Percentiles rank a stretch among this genome's conserved stretches.
These are phyloP conservation scores for Phaedon cochleariae DNA, from an alignment of 2,888 invertebrate species.

Conservation along the genomic window DNA sequence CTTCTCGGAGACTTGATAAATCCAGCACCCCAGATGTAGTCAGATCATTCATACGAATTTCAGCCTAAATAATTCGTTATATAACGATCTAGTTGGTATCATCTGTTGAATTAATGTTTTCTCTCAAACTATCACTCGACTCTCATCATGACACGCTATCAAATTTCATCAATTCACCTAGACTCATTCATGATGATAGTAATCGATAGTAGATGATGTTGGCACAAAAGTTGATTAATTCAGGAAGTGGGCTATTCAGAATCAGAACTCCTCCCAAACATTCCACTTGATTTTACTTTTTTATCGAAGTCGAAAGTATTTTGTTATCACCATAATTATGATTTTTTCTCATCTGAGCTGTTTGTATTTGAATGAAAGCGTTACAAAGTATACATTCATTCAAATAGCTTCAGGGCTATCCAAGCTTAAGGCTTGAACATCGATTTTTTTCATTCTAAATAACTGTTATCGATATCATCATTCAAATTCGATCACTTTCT, in stretches of 20 bases:
- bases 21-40: no score
- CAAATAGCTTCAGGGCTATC: not conserved
- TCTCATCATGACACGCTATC: no score
- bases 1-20: no score
- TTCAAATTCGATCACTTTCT: not conserved
- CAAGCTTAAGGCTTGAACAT: no score
- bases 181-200: no score
- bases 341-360: conserved; percentile 6
- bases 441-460: not conserved
- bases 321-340: not conserved
- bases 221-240: conserved; percentile 19
- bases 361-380: conserved; percentile 24
- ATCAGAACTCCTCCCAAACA: conserved; percentile 13
- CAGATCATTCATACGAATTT: no score
- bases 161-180: no score
- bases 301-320: conserved; percentile 15
- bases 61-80: no score
- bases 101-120: no score
- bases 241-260: not conserved
- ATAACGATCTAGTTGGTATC: no score
- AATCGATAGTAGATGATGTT: not conserved
- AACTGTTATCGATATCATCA: not conserved
- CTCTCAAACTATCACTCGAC: no score
- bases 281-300: conserved; percentile 19
- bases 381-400: conserved; percentile 19